These are phyloP conservation scores for Sipha flava DNA, from an alignment of 1,140 invertebrate genomes.

Conservation along the genomic window DNA sequence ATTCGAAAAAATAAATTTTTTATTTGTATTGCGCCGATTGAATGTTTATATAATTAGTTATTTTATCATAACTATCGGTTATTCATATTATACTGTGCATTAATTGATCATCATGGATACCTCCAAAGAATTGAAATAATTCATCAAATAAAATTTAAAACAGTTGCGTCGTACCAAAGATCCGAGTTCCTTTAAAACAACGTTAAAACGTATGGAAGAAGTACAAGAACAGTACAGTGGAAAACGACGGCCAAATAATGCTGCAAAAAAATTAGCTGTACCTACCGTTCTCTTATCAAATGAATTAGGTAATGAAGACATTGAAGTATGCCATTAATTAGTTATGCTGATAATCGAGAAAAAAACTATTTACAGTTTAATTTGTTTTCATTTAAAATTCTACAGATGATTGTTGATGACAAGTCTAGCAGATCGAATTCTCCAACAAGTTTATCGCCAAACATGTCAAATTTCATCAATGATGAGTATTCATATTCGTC, in stretches of 20 bases:
- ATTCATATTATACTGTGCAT: too few relatives aligned
- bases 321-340: neutral
- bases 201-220: neutral
- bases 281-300: neutral
- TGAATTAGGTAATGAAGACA: neutral
- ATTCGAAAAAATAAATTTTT: too few relatives aligned
- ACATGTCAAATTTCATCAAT: neutral
- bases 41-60: too few relatives aligned
- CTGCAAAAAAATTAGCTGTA: neutral
- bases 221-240: neutral
- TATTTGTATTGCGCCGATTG: too few relatives aligned
- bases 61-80: too few relatives aligned
- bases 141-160: neutral
- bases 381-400: neutral
- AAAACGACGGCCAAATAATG: neutral
- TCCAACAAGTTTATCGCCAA: neutral
- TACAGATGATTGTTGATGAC: neutral
- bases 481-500: neutral
- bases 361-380: neutral
- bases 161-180: neutral
- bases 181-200: neutral
- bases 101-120: neutral
- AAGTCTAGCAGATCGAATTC: constrained; percentile 3
- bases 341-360: neutral
- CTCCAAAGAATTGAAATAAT: neutral